Evolutionary conservation across 2,113 vertebrate genomes (phyloP).

Genomic region (Gracilinanus agilis): DNA sequence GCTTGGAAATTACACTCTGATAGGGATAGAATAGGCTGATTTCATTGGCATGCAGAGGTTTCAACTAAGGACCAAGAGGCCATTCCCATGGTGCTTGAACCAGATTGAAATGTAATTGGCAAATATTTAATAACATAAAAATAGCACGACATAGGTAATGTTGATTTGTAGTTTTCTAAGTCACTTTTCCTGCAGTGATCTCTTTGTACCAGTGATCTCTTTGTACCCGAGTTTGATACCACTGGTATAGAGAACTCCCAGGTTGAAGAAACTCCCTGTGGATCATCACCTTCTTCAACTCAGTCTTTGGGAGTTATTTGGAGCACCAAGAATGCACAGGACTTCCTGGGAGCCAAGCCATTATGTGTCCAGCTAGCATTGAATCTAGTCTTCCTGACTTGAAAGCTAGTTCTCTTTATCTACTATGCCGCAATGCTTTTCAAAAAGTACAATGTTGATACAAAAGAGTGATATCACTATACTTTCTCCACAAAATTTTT

Average conservation of each 20-base stretch:
- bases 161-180: not conserved
- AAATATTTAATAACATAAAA: not conserved
- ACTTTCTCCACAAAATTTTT: not conserved
- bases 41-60: not conserved
- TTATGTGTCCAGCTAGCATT: not conserved
- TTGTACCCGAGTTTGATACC: not conserved
- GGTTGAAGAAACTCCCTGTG: not conserved
- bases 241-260: not conserved
- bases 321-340: no score
- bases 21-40: not conserved
- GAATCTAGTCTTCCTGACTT: not conserved
- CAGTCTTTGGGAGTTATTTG: no score
- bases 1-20: not conserved
- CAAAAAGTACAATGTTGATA: not conserved
- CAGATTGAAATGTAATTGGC: not conserved
- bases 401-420: not conserved
- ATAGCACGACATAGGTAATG: not conserved
- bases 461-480: not conserved
- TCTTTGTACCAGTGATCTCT: not conserved
- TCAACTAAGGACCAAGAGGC: not conserved
- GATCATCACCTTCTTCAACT: not conserved
- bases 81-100: not conserved
- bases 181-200: not conserved
- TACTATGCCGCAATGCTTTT: not conserved
- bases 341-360: not conserved